These are phyloP conservation scores for Chaetura pelagica DNA, from an alignment of 2,113 vertebrate species.

Conservation along the genomic window DNA sequence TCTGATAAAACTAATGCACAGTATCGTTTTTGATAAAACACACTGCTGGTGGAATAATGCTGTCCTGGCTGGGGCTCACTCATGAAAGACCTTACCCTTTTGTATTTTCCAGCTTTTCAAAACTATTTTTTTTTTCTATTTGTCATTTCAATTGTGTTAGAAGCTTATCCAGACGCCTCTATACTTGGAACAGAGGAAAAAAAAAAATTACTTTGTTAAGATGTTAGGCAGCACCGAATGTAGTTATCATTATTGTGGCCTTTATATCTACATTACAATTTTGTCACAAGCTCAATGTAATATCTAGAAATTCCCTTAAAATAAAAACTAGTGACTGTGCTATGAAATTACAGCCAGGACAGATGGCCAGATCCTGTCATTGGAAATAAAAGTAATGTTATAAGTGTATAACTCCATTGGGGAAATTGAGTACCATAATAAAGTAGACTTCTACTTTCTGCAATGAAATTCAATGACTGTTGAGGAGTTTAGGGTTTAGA, in stretches of 20 bases:
- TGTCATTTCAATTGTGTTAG: slow-evolving; percentile 76
- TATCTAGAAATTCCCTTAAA: slow-evolving; percentile 86
- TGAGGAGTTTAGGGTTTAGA: slow-evolving; percentile 91
- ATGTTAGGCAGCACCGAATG: slow-evolving; percentile 82
- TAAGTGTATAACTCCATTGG: slow-evolving; percentile 86
- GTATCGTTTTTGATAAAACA: slow-evolving; percentile 68
- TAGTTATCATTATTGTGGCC: slow-evolving; percentile 84
- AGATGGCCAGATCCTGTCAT: slow-evolving; percentile 87
- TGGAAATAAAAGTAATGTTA: slow-evolving; percentile 90
- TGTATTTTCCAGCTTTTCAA: slow-evolving; percentile 71
- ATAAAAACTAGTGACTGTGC: slow-evolving; percentile 85
- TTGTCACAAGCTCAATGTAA: slow-evolving; percentile 83
- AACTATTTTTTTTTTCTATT: slow-evolving; percentile 53
- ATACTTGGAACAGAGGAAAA: slow-evolving; percentile 57
- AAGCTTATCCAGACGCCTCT: slow-evolving; percentile 62
- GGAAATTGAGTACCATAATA: slow-evolving; percentile 90
- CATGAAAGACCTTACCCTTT: slow-evolving; percentile 45
- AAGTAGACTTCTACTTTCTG: slow-evolving; percentile 86
- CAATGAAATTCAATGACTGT: slow-evolving; percentile 89
- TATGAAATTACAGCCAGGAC: slow-evolving; percentile 88
- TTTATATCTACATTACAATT: slow-evolving; percentile 88
- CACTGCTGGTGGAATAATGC: slow-evolving; percentile 45
- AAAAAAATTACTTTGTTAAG: slow-evolving; percentile 78
- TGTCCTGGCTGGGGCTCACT: slow-evolving; percentile 25
- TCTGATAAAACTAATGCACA: slow-evolving; percentile 55